These are phyloP conservation scores for Maniola hyperantus DNA, from an alignment of 2,888 invertebrate genomes.

Conservation along the genomic window DNA sequence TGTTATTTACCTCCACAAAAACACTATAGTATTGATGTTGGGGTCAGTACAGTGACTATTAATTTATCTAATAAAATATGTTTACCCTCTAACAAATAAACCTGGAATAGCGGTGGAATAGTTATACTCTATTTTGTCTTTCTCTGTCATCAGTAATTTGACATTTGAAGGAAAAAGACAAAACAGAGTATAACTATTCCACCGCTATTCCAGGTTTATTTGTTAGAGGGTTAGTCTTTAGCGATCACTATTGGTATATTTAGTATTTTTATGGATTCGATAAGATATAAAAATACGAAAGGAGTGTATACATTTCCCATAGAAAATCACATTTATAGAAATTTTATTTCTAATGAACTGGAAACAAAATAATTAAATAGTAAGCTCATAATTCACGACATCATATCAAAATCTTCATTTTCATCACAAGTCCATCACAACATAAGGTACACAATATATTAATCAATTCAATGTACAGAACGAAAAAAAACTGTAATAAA, in stretches of 20 bases:
- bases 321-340: neutral
- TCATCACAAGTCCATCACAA: neutral
- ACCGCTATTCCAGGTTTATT: too few species aligned
- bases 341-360: neutral
- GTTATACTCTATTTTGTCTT: too few species aligned
- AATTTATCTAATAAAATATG: neutral
- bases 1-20: neutral
- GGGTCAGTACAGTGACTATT: neutral
- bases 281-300: constrained; percentile 8
- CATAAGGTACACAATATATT: neutral
- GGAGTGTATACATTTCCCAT: constrained; percentile 8
- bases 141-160: too few species aligned
- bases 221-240: too few species aligned
- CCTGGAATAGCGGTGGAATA: too few species aligned
- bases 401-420: neutral
- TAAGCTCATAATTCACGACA: neutral
- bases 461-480: neutral
- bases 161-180: too few species aligned
- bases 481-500: neutral
- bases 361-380: neutral
- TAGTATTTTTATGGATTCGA: neutral
- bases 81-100: too few species aligned
- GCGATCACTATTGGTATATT: constrained; percentile 3
- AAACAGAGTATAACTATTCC: too few species aligned
- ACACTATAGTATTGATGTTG: neutral